These are phyloP conservation scores for Escarpia spicata DNA, from an alignment of 2,888 invertebrate genomes.

Conservation along the genomic window DNA sequence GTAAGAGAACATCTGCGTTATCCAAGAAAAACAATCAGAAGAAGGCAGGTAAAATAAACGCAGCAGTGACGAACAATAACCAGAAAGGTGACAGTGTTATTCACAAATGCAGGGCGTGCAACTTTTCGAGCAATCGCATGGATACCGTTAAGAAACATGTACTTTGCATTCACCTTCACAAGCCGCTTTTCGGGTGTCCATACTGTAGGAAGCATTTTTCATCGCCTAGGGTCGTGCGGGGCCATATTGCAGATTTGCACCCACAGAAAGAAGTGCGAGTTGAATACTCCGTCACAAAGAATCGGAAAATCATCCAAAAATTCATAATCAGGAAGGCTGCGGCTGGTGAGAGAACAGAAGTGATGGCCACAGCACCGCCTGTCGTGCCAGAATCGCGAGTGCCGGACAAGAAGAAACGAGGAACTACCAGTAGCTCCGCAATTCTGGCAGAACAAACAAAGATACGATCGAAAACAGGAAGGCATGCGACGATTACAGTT, in stretches of 20 bases:
- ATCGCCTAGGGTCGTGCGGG: not conserved
- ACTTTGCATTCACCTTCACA: not conserved
- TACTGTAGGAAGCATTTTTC: not conserved
- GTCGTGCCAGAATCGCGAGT: too few relatives aligned
- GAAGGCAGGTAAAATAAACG: not conserved
- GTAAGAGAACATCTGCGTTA: not conserved
- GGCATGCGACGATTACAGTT: not conserved
- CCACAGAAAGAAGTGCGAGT: not conserved
- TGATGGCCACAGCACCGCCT: not conserved
- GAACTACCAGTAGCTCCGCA: not conserved
- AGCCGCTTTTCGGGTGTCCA: not conserved
- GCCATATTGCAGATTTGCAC: not conserved
- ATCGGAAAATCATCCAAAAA: not conserved
- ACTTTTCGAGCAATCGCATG: not conserved
- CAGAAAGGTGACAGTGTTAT: not conserved
- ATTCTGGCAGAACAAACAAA: not conserved
- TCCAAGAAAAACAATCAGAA: not conserved
- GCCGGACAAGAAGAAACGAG: not conserved
- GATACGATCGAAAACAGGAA: not conserved
- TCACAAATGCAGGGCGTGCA: not conserved
- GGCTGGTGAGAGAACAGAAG: not conserved
- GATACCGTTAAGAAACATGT: not conserved
- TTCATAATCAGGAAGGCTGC: not conserved
- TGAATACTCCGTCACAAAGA: not conserved
- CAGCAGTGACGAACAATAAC: not conserved